Conservation (phyloP, 2,797 vertebrate genomes). For the Xiphorhynchus erythropygius region DNA sequence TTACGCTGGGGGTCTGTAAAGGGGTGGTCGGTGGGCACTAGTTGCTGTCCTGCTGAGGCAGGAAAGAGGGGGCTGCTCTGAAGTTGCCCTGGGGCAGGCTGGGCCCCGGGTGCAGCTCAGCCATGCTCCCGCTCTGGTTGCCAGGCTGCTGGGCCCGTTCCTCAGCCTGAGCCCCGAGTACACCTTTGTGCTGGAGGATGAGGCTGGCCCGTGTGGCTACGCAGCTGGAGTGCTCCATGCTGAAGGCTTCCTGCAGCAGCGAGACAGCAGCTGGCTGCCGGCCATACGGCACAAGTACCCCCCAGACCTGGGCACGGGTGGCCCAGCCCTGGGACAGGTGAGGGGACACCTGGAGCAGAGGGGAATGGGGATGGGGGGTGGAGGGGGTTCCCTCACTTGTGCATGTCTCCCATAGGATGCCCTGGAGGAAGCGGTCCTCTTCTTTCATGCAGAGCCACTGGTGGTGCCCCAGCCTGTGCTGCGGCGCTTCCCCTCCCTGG, state of each 20-base stretch:
- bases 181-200: slow-evolving; percentile 86
- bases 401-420: neutral
- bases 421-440: slow-evolving; percentile 77
- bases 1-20: neutral
- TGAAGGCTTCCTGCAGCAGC: slow-evolving; percentile 80
- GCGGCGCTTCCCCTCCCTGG: slow-evolving; percentile 86
- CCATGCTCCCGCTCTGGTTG: neutral
- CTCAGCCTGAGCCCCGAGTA: slow-evolving; percentile 85
- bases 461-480: slow-evolving; percentile 85
- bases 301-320: slow-evolving; percentile 1
- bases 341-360: neutral
- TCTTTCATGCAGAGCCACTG: slow-evolving; percentile 80
- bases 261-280: slow-evolving; percentile 83
- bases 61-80: neutral
- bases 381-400: neutral
- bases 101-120: neutral
- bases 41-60: fast-evolving
- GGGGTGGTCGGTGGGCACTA: fast-evolving
- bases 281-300: slow-evolving; percentile 85
- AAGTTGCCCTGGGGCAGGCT: neutral
- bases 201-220: slow-evolving; percentile 82
- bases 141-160: slow-evolving; percentile 83
- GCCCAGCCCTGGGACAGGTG: slow-evolving; percentile 31
- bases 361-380: fast-evolving
- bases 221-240: slow-evolving; percentile 82